These are phyloP conservation scores for Naso thynnoides DNA, from an alignment of 2,797 vertebrate species.

Conservation along the genomic window DNA sequence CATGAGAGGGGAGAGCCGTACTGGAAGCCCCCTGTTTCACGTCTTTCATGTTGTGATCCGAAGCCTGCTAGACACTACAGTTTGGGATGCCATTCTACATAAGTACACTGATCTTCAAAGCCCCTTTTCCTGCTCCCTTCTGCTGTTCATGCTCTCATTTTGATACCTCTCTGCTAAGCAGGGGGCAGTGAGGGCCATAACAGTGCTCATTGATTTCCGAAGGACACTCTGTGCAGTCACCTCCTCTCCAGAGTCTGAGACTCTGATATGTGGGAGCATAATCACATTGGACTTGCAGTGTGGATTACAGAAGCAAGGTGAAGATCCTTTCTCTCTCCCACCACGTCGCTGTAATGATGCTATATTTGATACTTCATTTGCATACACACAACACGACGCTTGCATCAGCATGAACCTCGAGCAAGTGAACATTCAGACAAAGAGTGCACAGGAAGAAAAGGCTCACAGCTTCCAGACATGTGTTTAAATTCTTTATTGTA, in stretches of 20 bases:
- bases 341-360: conserved; percentile 34
- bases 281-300: conserved; percentile 74
- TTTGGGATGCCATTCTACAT: conserved; percentile 63
- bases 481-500: conserved; percentile 58
- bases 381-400: conserved; percentile 57
- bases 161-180: conserved; percentile 39
- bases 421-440: conserved; percentile 64
- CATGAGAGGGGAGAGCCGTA: conserved; percentile 48
- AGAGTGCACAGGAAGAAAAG: conserved; percentile 41
- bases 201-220: conserved; percentile 59
- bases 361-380: conserved; percentile 72
- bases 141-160: conserved; percentile 38
- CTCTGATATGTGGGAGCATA: conserved; percentile 58
- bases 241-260: conserved; percentile 55
- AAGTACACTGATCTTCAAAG: conserved; percentile 73
- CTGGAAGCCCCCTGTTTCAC: conserved; percentile 47
- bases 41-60: conserved; percentile 68
- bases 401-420: conserved; percentile 59
- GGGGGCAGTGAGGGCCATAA: conserved; percentile 32
- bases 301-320: conserved; percentile 56
- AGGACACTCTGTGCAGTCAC: conserved; percentile 46
- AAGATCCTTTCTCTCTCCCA: conserved; percentile 45
- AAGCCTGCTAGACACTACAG: conserved; percentile 53
- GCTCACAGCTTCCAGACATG: conserved; percentile 38
- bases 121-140: conserved; percentile 37